phyloP scores from a whole-genome alignment of 1,140 invertebrate species.

The Lanistes nyassanus region DNA sequence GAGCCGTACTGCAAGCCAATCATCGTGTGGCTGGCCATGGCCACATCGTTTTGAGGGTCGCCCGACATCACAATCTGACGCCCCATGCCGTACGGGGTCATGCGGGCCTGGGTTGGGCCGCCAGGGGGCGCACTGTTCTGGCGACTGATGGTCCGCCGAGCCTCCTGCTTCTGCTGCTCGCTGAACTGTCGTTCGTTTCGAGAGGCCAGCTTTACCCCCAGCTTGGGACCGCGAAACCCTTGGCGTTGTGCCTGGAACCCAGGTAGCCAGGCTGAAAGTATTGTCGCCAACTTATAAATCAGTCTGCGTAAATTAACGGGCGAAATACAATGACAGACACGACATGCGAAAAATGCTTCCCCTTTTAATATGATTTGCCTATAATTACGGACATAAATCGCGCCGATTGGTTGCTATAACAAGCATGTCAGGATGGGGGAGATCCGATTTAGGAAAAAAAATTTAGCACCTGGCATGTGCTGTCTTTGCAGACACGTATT shows the following conservation, averaged over 20 bases:
- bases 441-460: too few relatives aligned
- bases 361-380: too few relatives aligned
- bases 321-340: too few relatives aligned
- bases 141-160: constrained; percentile 6
- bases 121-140: constrained; percentile 16
- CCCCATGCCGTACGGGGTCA: constrained; percentile 18
- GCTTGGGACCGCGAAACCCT: constrained; percentile 12
- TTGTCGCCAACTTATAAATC: too few relatives aligned
- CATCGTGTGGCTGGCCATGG: neutral
- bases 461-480: too few relatives aligned
- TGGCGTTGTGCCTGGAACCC: constrained; percentile 19
- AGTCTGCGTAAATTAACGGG: too few relatives aligned
- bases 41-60: neutral
- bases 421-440: too few relatives aligned
- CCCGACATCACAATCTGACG: constrained; percentile 14
- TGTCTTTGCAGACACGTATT: too few relatives aligned
- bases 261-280: too few relatives aligned
- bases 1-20: constrained; percentile 25
- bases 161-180: constrained; percentile 16
- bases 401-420: too few relatives aligned
- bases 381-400: too few relatives aligned
- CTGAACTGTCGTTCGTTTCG: constrained; percentile 22
- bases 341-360: too few relatives aligned
- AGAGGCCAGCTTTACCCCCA: constrained; percentile 12
- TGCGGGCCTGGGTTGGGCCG: constrained; percentile 10